Base-by-base conservation (phyloP, 2,113 vertebrate species). In the Otocyon megalotis region DNA sequence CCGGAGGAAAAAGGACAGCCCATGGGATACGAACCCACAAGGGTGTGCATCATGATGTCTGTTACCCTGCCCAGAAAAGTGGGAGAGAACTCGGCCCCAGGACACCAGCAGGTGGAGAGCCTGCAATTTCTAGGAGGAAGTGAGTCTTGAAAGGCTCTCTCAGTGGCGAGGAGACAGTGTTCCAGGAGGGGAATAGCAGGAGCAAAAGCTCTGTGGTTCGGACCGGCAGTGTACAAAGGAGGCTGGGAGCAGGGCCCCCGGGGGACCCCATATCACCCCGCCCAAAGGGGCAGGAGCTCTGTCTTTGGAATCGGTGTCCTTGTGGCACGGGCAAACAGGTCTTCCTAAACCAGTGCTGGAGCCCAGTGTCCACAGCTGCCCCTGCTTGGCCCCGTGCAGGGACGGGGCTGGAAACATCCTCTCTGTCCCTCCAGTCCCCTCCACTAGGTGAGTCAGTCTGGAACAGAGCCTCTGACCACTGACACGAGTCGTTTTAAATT, bases 21-120 rank as follows among this genome's bases (percentile, higher is more conserved):
- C 20, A 16, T 0, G 24, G 20, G 43, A 5, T 16, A 2, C 2
- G 26, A 19, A n/a, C n/a, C 67, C 71, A 10, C 28, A 0, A 11
- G 8, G 14, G 1, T 2, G 12, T 19, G n/a, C 3, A 3, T 20
- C 56, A 54, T 8, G 3, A 15, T 1, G 13, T 17, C n/a, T 9
- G 3, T 35, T 30, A 8, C 30, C 17, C 12, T 11, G 14, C 48
- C 8, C 5, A 3, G 83, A 24, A 43, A 14, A 3, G 2, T 8
- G 3, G 35, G 37, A 56, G 19, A 60, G 10, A 60, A 35, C 43
- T 43, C 43, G 43, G 82, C 63, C 71, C 13, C 3, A 2, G 32
- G 43, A 26, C 9, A 0, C 16, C 8, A 4, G 17, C 2, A 3
- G 26, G 7, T 20, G 65, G 72, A 53, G 22, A 32, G 17, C 69